Conservation (phyloP, 1,140 invertebrate genomes). For the Procambarus clarkii region DNA sequence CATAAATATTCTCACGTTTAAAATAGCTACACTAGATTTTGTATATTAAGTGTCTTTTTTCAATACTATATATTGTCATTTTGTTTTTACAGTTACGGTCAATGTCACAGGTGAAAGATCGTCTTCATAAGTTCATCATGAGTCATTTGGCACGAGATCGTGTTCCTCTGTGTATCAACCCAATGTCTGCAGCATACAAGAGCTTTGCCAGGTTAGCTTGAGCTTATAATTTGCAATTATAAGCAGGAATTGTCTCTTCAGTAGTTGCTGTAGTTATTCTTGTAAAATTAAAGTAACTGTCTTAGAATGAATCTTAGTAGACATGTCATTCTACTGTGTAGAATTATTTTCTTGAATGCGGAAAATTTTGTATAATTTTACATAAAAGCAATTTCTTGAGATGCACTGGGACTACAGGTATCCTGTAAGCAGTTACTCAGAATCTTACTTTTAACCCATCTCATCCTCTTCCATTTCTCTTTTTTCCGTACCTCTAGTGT, state of each 20-base stretch:
- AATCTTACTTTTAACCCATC: neutral
- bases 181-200: constrained; percentile 98
- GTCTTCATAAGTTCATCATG: constrained; percentile 97
- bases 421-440: neutral
- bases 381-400: neutral
- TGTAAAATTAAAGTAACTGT: neutral
- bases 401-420: neutral
- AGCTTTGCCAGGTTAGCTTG: constrained; percentile 97
- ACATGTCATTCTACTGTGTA: neutral
- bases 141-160: constrained; percentile 93
- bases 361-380: neutral
- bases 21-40: too few species aligned
- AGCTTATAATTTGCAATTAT: constrained; percentile 25
- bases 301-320: neutral
- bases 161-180: constrained; percentile 99
- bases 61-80: constrained; percentile 52
- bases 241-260: neutral
- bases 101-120: constrained; percentile 82
- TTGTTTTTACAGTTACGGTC: constrained; percentile 79
- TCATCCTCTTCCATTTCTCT: neutral
- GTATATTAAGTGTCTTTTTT: neutral
- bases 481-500: neutral
- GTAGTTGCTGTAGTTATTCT: constrained; percentile 9
- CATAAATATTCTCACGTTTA: too few species aligned
- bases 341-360: neutral